Percentiles rank a stretch among this genome's conserved stretches.
Conservation (phyloP, 2,888 invertebrate species). For the Dolichomitus sp. region DNA sequence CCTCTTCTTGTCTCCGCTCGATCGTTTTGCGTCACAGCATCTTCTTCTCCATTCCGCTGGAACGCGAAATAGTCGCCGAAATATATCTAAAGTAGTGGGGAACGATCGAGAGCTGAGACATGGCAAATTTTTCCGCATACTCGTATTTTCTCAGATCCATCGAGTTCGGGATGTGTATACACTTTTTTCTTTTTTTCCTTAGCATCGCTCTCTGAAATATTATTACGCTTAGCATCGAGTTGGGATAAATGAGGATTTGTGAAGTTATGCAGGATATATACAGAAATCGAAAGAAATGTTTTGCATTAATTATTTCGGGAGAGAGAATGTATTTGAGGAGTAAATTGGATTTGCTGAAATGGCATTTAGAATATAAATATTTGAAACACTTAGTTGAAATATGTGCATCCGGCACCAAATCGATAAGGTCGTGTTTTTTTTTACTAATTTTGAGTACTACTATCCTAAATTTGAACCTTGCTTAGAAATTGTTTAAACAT, state of each 20-base stretch:
- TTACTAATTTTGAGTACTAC: no score
- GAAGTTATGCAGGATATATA: not conserved
- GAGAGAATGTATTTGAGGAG: not conserved
- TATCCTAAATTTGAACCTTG: no score
- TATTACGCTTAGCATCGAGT: not conserved
- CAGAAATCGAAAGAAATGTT: not conserved
- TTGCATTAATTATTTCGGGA: not conserved
- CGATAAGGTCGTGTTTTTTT: no score
- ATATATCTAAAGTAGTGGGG: not conserved
- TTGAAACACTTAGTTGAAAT: no score
- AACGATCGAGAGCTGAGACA: not conserved
- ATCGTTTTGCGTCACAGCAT: conserved; percentile 18
- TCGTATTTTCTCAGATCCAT: not conserved
- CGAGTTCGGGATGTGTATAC: not conserved
- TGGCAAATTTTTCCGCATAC: not conserved
- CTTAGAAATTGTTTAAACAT: no score
- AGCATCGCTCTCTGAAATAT: not conserved
- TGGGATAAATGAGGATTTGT: not conserved
- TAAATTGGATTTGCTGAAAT: no score
- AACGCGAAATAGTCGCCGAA: not conserved
- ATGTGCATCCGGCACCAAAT: no score
- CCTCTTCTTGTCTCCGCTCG: conserved; percentile 44
- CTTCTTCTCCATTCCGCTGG: not conserved
- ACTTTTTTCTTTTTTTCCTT: not conserved
- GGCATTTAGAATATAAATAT: no score